phyloP scores from a whole-genome alignment of 2,797 vertebrate genomes.

The Bucorvus abyssinicus region DNA sequence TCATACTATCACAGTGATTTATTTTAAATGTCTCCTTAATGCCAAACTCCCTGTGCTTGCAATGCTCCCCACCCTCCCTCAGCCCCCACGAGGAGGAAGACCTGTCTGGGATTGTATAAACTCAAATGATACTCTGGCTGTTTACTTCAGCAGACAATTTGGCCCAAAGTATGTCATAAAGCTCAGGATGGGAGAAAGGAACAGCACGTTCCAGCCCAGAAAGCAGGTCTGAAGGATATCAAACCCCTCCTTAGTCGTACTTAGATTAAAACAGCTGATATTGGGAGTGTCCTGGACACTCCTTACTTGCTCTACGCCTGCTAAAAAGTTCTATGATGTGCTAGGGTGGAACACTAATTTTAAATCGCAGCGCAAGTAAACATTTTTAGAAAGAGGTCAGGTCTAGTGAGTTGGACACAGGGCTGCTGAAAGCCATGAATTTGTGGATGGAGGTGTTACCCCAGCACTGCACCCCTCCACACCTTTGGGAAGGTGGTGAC shows the following conservation, averaged over 20 bases:
- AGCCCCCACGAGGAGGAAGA: neutral
- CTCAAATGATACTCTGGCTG: neutral
- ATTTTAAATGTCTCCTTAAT: neutral
- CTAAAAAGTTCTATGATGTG: conserved; percentile 40
- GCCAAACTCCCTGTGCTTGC: neutral
- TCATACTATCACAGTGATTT: neutral
- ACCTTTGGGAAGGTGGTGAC: neutral
- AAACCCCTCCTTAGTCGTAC: conserved; percentile 28
- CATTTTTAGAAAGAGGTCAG: neutral
- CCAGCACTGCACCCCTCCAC: neutral
- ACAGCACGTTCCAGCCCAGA: conserved; percentile 52
- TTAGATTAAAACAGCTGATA: conserved; percentile 59
- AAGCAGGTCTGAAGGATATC: conserved; percentile 18
- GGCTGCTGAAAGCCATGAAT: neutral
- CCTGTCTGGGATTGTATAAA: neutral
- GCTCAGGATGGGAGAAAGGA: conserved; percentile 43
- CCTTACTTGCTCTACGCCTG: neutral
- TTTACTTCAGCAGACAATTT: conserved; percentile 33
- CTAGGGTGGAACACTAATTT: neutral
- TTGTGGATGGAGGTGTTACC: neutral
- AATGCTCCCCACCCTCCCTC: neutral
- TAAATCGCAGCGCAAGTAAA: neutral
- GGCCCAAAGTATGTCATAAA: neutral
- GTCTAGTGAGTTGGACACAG: neutral
- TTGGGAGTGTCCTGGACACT: conserved; percentile 44